Evolutionary conservation across 2,113 vertebrate species (phyloP), one percentile per base, ranked within the genome.

Genomic region (Ramphastos sulfuratus): DNA sequence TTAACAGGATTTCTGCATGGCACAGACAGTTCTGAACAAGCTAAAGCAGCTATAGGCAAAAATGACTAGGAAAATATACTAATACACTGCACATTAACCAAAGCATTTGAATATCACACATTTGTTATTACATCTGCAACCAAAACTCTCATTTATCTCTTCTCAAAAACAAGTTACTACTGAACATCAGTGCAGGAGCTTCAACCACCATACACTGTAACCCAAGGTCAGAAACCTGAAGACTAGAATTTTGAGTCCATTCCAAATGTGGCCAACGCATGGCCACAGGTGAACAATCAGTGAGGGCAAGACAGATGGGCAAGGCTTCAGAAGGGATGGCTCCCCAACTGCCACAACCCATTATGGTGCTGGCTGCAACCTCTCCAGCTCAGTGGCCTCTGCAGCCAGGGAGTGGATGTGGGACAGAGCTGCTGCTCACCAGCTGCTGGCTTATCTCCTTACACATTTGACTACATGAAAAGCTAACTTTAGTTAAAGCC

Each of bases 401-500:
- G 0, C 25, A 24, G 60, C 1, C 39, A 52, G 12, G 23, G 80
- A 46, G 9, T 2, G 0, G 1, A 42, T 0, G 0, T 7, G 35
- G 35, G 52, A n/a, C 70, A 65, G 64, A 28, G 30, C 20, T 31
- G 28, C 31, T 28, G 16, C 2, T 16, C 39, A 63, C 58, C 52
- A 42, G 42, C 42, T 21, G n/a, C 42, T 55, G n/a, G 12, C 9
- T 69, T 33, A 21, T 24, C n/a, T 55, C 37, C 52, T 70, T 15
- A 54, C 21, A n/a, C 21, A 23, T 18, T 20, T 12, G 7, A 11
- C 44, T 7, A 6, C 3, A 7, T 2, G 4, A 50, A 86, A 42
- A 55, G n/a, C 20, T 65, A 64, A 48, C 28, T 48, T 66, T 1
- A 48, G 6, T 21, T 37, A 39, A 70, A 64, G 46, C 10, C 55